Base-by-base conservation (phyloP, 2,888 invertebrate species). In the Drosophila birchii region DNA sequence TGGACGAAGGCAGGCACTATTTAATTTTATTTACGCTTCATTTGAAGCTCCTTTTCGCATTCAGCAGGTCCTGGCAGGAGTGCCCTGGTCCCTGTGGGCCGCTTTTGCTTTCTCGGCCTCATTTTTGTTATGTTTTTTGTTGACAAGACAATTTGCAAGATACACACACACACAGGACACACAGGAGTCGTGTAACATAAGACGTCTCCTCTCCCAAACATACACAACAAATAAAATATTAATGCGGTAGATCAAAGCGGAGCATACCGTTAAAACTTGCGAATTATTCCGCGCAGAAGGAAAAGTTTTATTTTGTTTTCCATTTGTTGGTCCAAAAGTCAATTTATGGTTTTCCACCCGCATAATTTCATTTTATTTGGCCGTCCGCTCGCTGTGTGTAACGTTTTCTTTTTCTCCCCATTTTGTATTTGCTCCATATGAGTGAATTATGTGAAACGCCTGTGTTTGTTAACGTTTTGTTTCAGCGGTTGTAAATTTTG, bases 281-380 rank as follows among this genome's bases (percentile, higher is more conserved):
- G 44, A 69, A 59, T 49, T 67, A 51, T 69, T 67, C 51, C 54
- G 41, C 47, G 47, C 71, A 61, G 29, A 56, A 68, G 44, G 51
- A 59, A 67, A 85, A 85, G 62, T 73, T 79, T 76, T 75, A 26
- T 32, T 68, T 70, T 51, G 59, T 72, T 75, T 53, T 67, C 64
- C 61, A 57, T 75, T 73, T 67, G 64, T 56, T 66, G 51, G 45
- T 47, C 62, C 59, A 69, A 76, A 84, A 87, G 78, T 81, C 73
- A 87, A 81, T 85, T 85, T 87, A 81, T 81, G 87, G 78, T 69
- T 77, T 79, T 75, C 62, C 56, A 49, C 76, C 75, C 78, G 76
- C 85, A 87, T 85, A 85, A 85, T 78, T 81, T 81, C 49, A 71
- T 78, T 81, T 85, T 45, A 41, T 76, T 79, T 64, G 64, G 55